Evolutionary conservation across 1,140 invertebrate species (phyloP), one percentile per base, ranked within the genome.

Genomic region (Drosophila trapezifrons): DNA sequence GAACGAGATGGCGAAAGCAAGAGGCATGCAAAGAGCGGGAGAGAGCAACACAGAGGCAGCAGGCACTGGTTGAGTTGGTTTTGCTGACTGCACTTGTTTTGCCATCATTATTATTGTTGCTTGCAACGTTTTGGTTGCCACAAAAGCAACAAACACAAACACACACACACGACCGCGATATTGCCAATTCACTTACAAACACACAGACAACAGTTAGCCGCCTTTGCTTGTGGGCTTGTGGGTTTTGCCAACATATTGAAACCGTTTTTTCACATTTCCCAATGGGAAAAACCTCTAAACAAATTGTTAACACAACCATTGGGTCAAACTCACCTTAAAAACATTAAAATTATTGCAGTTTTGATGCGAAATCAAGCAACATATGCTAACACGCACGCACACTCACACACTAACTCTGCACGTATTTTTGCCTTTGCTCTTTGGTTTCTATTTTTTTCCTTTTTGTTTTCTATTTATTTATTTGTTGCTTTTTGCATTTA

Each of bases 81-180:
- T 80, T 76, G 80, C 81, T 80, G 77, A 69, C 63, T 80, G 78
- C 78, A 80, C 73, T 81, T 81, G 78, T 76, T 76, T 57, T 80
- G 46, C 58, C 29, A 47, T 46, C 72, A 55, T 76, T 69, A 47
- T 75, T 75, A 78, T 74, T 80, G 82, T 77, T 74, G 81, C 72
- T 59, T 77, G 77, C 72, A 80, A 76, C 65, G 65, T 57, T 83
- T 83, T 74, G 69, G 70, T 67, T 46, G 81, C 76, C 54, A 71
- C 71, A 64, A 66, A 71, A 45, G 42, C 45, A 71, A 72, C 43
- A 59, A 71, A 32, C 57, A 72, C 62, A 75, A 64, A n/a, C 49
- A 18, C 55, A 32, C 42, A 40, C 32, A n/a, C 17, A 40, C 27
- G 55, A 32, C 55, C 55, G 55, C 37, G 37, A 40, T 79, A 83